Conservation (phyloP, 1,140 invertebrate genomes). For the Leptopilina boulardi region DNA sequence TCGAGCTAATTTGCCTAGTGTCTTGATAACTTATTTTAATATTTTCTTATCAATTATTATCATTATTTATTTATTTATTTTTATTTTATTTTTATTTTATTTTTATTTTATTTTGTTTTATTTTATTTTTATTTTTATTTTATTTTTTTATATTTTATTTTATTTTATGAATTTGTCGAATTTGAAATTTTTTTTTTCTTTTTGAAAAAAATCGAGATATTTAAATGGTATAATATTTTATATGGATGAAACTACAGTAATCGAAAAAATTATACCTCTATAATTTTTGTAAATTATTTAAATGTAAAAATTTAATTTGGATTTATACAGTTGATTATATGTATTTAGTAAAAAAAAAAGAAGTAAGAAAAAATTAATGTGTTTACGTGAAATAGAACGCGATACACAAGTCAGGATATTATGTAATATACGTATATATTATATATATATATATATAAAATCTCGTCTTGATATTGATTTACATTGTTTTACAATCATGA, state of each 20-base stretch:
- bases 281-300: background rate
- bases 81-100: too few relatives aligned
- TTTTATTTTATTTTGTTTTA: too few relatives aligned
- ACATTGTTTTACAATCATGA: constrained; percentile 14
- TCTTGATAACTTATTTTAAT: background rate
- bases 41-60: background rate
- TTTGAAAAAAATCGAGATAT: too few relatives aligned
- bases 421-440: background rate
- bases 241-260: too few relatives aligned
- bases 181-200: too few relatives aligned
- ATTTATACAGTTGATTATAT: background rate
- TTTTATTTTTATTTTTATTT: too few relatives aligned
- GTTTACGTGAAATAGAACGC: constrained; percentile 24
- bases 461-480: constrained; percentile 1
- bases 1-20: background rate
- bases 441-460: too few relatives aligned
- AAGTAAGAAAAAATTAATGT: constrained; percentile 4
- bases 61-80: too few relatives aligned
- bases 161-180: too few relatives aligned
- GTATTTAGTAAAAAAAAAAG: background rate
- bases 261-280: background rate
- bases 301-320: background rate
- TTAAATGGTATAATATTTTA: too few relatives aligned
- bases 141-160: too few relatives aligned
- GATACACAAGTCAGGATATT: background rate